These are phyloP conservation scores for Corythornis madagascariensis DNA, from an alignment of 2,113 vertebrate genomes.

Conservation along the genomic window DNA sequence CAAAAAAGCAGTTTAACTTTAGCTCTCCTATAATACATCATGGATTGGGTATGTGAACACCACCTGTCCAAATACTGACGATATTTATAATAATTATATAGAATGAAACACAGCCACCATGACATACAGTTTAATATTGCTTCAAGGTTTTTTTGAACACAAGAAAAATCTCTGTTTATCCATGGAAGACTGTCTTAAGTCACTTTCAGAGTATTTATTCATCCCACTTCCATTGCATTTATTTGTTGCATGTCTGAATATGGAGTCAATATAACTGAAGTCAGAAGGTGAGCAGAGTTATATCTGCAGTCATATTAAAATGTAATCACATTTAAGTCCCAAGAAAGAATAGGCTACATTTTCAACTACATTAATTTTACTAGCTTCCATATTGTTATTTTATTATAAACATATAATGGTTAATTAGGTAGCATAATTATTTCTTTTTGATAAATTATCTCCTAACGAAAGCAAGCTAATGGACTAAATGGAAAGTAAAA, in stretches of 20 bases:
- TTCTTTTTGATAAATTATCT: neutral
- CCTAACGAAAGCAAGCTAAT: neutral
- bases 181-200: neutral
- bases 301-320: neutral
- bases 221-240: neutral
- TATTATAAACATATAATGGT: neutral
- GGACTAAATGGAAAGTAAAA: neutral
- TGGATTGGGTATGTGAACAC: slow-evolving; percentile 45
- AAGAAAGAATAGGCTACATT: neutral
- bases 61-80: slow-evolving; percentile 55
- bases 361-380: neutral
- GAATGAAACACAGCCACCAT: neutral
- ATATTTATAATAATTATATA: slow-evolving; percentile 52
- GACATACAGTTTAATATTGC: neutral
- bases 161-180: slow-evolving; percentile 4
- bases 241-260: neutral
- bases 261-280: neutral
- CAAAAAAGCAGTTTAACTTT: slow-evolving; percentile 56
- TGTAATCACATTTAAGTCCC: neutral
- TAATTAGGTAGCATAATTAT: neutral
- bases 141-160: slow-evolving; percentile 30
- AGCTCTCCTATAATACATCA: slow-evolving; percentile 63
- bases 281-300: neutral
- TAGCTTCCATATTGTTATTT: neutral
- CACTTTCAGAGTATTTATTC: neutral